phyloP scores from a whole-genome alignment of 2,888 invertebrate species.

The Lochmaea capreae region DNA sequence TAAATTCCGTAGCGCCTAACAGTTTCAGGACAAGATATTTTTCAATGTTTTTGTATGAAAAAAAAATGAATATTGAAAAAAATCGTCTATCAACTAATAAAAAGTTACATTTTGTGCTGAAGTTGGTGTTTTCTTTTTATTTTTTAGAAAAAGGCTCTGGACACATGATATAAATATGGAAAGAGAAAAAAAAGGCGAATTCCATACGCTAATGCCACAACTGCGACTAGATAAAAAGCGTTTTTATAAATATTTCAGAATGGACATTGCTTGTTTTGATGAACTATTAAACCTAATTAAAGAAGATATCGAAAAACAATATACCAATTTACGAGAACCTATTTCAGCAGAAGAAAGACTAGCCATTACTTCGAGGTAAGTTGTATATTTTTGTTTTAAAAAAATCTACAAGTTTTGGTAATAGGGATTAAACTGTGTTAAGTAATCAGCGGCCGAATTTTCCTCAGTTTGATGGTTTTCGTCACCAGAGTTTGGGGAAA shows the following conservation, averaged over 20 bases:
- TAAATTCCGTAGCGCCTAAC: too few relatives aligned
- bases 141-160: too few relatives aligned
- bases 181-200: too few relatives aligned
- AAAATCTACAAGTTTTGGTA: background rate
- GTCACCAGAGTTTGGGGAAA: background rate
- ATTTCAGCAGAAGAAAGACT: conserved; percentile 31
- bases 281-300: conserved; percentile 20
- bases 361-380: conserved; percentile 11
- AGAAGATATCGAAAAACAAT: background rate
- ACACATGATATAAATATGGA: too few relatives aligned
- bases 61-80: too few relatives aligned
- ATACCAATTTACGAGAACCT: conserved; percentile 27
- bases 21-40: too few relatives aligned
- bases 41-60: too few relatives aligned
- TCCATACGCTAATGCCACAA: too few relatives aligned
- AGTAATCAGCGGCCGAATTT: conserved; percentile 6
- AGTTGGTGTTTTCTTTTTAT: too few relatives aligned
- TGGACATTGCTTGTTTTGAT: conserved; percentile 25
- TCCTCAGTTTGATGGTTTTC: conserved; percentile 4
- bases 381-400: conserved; percentile 17
- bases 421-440: conserved; percentile 3
- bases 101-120: too few relatives aligned
- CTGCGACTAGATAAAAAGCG: too few relatives aligned
- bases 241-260: conserved; percentile 28
- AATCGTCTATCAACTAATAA: too few relatives aligned